A percentile compares a stretch with the other conserved stretches of the same genome.
Conservation (phyloP, 2,797 vertebrate species). For the Protonibea diacanthus region DNA sequence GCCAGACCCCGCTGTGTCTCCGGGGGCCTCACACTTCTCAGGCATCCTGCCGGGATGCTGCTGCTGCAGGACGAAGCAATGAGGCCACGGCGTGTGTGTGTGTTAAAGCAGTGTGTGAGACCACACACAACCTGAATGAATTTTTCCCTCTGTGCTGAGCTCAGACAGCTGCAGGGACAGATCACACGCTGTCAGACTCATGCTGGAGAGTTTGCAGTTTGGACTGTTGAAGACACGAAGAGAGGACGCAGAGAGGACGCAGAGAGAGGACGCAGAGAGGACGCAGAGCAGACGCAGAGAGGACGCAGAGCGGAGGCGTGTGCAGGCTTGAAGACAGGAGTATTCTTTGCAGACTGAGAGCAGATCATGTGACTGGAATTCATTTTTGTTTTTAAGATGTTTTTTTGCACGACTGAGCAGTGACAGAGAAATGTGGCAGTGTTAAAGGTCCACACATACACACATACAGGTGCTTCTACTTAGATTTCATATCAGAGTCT, state of each 20-base stretch:
- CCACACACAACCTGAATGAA: constrained; percentile 53
- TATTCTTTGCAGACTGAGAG: constrained; percentile 22
- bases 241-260: constrained; percentile 34
- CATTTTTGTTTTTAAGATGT: background rate
- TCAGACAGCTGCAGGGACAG: constrained; percentile 34
- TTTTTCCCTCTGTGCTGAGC: constrained; percentile 50
- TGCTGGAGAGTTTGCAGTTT: constrained; percentile 19
- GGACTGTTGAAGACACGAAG: constrained; percentile 30
- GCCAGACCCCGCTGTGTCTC: constrained; percentile 56
- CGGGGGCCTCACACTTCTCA: constrained; percentile 64
- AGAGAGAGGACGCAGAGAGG: constrained; percentile 24
- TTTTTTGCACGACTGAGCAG: background rate
- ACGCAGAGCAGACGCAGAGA: constrained; percentile 13
- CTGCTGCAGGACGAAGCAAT: constrained; percentile 58
- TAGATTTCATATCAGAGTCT: no score
- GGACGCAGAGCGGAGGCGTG: constrained; percentile 20
- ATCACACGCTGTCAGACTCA: constrained; percentile 50
- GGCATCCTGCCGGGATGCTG: constrained; percentile 68
- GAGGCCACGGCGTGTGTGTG: constrained; percentile 36
- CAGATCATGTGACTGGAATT: constrained; percentile 5
- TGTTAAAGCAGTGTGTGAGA: constrained; percentile 31
- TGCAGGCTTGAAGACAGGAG: constrained; percentile 62
- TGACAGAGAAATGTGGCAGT: background rate
- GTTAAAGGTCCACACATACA: no score
- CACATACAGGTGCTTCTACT: no score